Conservation (phyloP, 2,888 invertebrate species). For the Phoenoteleia sp. region DNA sequence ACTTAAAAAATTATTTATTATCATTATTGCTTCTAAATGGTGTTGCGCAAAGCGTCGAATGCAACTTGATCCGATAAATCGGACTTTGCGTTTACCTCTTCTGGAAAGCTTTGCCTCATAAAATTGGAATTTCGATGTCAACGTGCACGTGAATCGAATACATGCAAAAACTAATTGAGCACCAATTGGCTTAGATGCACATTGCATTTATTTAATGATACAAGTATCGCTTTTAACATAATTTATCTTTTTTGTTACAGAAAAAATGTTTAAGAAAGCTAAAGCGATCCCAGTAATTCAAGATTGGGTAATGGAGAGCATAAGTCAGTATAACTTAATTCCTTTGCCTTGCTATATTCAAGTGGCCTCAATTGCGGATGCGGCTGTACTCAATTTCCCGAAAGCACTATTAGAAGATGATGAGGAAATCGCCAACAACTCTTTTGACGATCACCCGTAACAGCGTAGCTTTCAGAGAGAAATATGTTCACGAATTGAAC, state of each 20-base stretch:
- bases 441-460: constrained; percentile 46
- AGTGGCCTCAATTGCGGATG: constrained; percentile 71
- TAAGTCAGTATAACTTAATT: constrained; percentile 79
- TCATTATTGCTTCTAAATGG: too few species aligned
- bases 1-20: background rate
- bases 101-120: background rate
- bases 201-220: background rate
- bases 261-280: constrained; percentile 56
- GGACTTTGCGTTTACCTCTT: background rate
- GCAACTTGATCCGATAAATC: background rate
- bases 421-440: constrained; percentile 71
- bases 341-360: constrained; percentile 77
- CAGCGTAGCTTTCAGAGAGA: background rate
- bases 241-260: constrained; percentile 42
- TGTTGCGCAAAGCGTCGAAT: background rate
- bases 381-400: constrained; percentile 76
- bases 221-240: too few species aligned
- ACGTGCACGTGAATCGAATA: background rate
- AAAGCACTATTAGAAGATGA: constrained; percentile 73
- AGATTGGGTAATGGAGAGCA: constrained; percentile 81
- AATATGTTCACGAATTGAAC: background rate
- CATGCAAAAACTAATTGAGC: background rate
- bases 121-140: constrained; percentile 9
- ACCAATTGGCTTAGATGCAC: background rate
- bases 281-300: constrained; percentile 76